These are phyloP conservation scores for Melanostoma scalare DNA, from an alignment of 2,888 invertebrate genomes.

Conservation along the genomic window DNA sequence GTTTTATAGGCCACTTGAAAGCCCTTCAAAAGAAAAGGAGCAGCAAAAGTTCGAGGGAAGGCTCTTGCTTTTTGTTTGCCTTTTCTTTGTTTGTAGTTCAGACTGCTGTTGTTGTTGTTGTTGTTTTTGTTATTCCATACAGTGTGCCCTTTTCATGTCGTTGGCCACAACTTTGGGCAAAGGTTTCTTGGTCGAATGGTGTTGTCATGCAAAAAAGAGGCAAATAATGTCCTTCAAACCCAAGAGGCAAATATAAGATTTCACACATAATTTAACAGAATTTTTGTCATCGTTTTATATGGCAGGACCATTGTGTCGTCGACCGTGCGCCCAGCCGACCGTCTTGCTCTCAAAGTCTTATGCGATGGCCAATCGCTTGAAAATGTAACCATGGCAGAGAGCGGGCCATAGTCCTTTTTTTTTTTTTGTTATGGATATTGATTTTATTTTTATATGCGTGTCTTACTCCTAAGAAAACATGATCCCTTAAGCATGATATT, in stretches of 20 bases:
- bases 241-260: slow-evolving; percentile 69
- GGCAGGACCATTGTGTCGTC: slow-evolving; percentile 6
- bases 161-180: slow-evolving; percentile 21
- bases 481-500: slow-evolving; percentile 67
- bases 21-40: slow-evolving; percentile 27
- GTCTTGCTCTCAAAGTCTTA: slow-evolving; percentile 5
- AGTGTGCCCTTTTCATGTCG: slow-evolving; percentile 3
- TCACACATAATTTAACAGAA: slow-evolving; percentile 72
- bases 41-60: slow-evolving; percentile 9
- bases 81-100: neutral
- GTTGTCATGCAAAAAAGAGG: slow-evolving; percentile 66
- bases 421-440: slow-evolving; percentile 48
- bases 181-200: slow-evolving; percentile 28
- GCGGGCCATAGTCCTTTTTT: slow-evolving; percentile 30
- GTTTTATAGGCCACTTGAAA: slow-evolving; percentile 69
- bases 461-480: slow-evolving; percentile 47
- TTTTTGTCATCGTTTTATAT: slow-evolving; percentile 50
- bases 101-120: slow-evolving; percentile 14
- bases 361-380: slow-evolving; percentile 52
- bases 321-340: no score
- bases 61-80: neutral
- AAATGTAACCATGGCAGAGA: slow-evolving; percentile 15
- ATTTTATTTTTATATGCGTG: slow-evolving; percentile 53
- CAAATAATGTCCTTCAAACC: slow-evolving; percentile 62
- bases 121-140: slow-evolving; percentile 37